Base-by-base conservation (phyloP, 2,113 vertebrate species). In the Silurus asotus region DNA sequence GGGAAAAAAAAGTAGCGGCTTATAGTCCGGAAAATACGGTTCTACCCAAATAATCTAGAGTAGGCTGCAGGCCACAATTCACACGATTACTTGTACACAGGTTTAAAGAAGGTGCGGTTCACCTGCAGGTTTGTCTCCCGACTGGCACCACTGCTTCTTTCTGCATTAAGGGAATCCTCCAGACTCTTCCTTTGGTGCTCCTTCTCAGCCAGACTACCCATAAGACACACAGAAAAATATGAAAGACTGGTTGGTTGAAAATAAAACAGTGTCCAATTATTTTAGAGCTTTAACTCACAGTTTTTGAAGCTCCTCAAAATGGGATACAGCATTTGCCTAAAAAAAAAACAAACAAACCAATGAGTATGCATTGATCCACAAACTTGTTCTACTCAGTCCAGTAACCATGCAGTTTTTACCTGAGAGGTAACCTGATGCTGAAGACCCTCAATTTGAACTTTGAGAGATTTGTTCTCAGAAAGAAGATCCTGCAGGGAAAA, bases 221-320 rank as follows among this genome's bases (percentile, higher is more conserved):
- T 61, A 87, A 11, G 28, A 49, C 6, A 62, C 65, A 88, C 7
- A 75, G 4, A 76, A 72, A 15, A 76, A 77, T 64, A 0, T 55
- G 4, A 81, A 5, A 13, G n/a, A 14, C 8, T 59, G 3, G 28
- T 5, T 76, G 48, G 23, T 61, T 45, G 19, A 28, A 17, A 62
- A 65, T 65, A 58, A 9, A 28, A 7, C 8, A 81, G 72, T 23
- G 5, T 4, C 19, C 2, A 8, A 53, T n/a, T 65, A 6, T 48
- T 76, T 2, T 25, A 78, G 3, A 14, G 5, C 48, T 74, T 13
- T 83, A 81, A 89, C 97, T 98, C 94, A 99, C 98, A 97, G 96
- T 95, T 98, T 98, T 92, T 99, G 97, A 77, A 99, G 95, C 90
- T 99, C 97, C 89, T 99, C 98, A 90, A 98, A 96, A 92, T 98